phyloP scores from a whole-genome alignment of 2,797 vertebrate species.

The Rhinogobio ventralis region DNA sequence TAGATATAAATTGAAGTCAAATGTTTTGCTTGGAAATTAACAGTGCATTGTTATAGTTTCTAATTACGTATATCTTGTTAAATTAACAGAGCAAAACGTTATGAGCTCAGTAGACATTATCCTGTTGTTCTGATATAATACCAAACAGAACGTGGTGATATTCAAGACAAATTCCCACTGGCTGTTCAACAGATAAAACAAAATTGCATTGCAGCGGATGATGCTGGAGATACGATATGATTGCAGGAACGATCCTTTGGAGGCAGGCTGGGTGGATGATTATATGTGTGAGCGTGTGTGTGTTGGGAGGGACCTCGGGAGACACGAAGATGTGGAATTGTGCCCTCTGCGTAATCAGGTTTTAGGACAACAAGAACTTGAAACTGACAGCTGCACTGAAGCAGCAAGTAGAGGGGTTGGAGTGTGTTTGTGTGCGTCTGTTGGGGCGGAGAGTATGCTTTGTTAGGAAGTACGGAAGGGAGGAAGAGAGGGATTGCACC shows the following conservation, averaged over 20 bases:
- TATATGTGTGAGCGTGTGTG: background rate
- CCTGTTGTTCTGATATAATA: slow-evolving; percentile 23
- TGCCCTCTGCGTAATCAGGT: slow-evolving; percentile 41
- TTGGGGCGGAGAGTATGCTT: slow-evolving; percentile 23
- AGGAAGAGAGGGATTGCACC: slow-evolving; percentile 47
- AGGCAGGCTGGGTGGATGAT: slow-evolving; percentile 28
- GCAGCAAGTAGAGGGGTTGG: slow-evolving; percentile 18
- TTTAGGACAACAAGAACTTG: slow-evolving; percentile 45
- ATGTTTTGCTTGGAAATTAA: slow-evolving; percentile 9
- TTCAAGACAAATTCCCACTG: slow-evolving; percentile 46
- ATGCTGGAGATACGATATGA: slow-evolving; percentile 40
- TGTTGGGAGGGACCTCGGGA: slow-evolving; percentile 6
- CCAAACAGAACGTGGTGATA: slow-evolving; percentile 35
- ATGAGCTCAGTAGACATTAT: slow-evolving; percentile 17
- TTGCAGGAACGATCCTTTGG: slow-evolving; percentile 24
- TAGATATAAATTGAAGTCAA: background rate
- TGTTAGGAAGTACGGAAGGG: slow-evolving; percentile 14
- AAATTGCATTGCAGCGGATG: slow-evolving; percentile 46
- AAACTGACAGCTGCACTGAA: slow-evolving; percentile 32
- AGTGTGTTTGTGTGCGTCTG: slow-evolving; percentile 10
- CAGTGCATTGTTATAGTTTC: slow-evolving; percentile 16
- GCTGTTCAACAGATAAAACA: slow-evolving; percentile 45
- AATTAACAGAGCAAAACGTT: slow-evolving; percentile 22
- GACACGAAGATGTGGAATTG: slow-evolving; percentile 33
- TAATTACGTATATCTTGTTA: slow-evolving; percentile 38